Evolutionary conservation across 2,888 invertebrate species (phyloP).

Genomic region (Diarsia mendica): DNA sequence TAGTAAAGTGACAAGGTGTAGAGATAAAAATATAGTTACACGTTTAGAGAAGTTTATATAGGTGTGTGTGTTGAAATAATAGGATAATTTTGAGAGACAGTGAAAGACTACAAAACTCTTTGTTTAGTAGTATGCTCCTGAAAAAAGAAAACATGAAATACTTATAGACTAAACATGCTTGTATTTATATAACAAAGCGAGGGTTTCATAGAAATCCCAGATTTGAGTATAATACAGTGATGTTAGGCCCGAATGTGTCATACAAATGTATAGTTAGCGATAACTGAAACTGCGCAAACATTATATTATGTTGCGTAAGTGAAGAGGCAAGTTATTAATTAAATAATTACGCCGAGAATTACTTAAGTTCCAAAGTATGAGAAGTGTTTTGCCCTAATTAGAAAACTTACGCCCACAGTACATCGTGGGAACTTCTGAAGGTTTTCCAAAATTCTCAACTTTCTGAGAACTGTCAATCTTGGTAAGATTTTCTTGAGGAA

Average conservation of each 20-base stretch:
- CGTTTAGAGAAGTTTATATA: background rate
- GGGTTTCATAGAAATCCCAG: conserved; percentile 29
- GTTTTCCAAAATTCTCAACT: conserved; percentile 44
- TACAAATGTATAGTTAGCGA: conserved; percentile 35
- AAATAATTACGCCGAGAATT: conserved; percentile 46
- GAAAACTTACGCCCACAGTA: conserved; percentile 47
- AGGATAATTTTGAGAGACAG: background rate
- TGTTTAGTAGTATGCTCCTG: conserved; percentile 13
- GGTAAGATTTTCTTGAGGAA: conserved; percentile 35
- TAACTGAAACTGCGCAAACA: conserved; percentile 26
- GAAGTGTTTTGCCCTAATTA: conserved; percentile 52
- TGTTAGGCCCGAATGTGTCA: conserved; percentile 29
- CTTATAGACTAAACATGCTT: conserved; percentile 46
- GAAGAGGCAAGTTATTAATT: conserved; percentile 31
- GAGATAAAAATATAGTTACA: background rate
- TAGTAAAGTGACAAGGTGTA: background rate
- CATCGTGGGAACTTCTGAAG: background rate
- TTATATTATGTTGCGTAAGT: conserved; percentile 32
- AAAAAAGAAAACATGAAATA: conserved; percentile 13
- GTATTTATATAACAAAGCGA: conserved; percentile 28
- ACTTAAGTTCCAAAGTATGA: conserved; percentile 56
- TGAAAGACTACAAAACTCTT: background rate
- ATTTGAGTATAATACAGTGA: conserved; percentile 42
- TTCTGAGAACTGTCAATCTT: conserved; percentile 49
- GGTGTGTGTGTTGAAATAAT: conserved; percentile 6